These are phyloP conservation scores for Scopus umbretta DNA, from an alignment of 2,113 vertebrate species.

Conservation along the genomic window DNA sequence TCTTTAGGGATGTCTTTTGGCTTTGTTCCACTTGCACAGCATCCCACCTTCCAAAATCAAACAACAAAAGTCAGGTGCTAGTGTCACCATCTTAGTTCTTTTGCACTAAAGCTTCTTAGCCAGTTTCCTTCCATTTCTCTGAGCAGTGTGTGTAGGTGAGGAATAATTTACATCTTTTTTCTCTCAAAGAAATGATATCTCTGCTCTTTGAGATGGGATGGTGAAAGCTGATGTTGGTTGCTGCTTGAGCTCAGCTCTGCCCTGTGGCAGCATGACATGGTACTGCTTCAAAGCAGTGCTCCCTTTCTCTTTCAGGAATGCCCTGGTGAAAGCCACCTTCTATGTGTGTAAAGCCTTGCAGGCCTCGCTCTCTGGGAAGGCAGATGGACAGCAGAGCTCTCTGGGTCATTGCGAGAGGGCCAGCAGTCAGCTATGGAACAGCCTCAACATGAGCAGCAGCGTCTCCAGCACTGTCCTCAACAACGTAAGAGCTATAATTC, in stretches of 20 bases:
- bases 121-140: neutral
- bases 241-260: neutral
- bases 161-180: neutral
- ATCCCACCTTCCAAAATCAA: neutral
- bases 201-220: neutral
- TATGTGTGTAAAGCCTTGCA: conserved; percentile 90
- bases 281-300: neutral
- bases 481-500: conserved; percentile 73
- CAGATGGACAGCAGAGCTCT: conserved; percentile 78
- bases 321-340: conserved; percentile 86
- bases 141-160: neutral
- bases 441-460: conserved; percentile 77
- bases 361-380: conserved; percentile 82
- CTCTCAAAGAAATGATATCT: neutral
- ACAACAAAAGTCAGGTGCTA: neutral
- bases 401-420: conserved; percentile 87
- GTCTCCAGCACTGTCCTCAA: conserved; percentile 77
- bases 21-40: neutral
- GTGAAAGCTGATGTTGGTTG: neutral
- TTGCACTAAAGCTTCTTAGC: neutral
- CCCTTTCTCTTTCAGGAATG: conserved; percentile 75
- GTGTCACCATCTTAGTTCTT: neutral
- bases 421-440: conserved; percentile 86
- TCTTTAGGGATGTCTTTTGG: neutral
- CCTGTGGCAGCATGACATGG: neutral